phyloP scores from a whole-genome alignment of 2,888 invertebrate genomes.

The Lepidochitona cinerea region DNA sequence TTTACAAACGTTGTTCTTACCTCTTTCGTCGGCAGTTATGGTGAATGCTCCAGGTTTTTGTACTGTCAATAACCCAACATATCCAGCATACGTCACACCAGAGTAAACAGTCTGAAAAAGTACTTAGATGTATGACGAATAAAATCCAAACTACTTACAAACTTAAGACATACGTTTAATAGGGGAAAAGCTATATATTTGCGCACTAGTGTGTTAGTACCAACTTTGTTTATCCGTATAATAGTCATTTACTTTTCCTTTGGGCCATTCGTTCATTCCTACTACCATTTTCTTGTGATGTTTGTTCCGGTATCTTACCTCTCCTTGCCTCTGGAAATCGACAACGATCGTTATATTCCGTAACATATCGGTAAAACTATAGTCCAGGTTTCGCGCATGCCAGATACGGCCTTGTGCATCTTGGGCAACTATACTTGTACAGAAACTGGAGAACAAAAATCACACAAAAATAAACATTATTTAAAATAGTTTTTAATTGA shows the following conservation, averaged over 20 bases:
- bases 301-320: no score
- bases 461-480: no score
- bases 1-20: slow-evolving; percentile 27
- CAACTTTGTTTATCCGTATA: no score
- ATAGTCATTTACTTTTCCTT: no score
- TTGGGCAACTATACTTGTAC: slow-evolving; percentile 64
- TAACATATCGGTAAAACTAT: slow-evolving; percentile 43
- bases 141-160: no score
- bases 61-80: slow-evolving; percentile 68
- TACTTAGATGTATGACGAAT: no score
- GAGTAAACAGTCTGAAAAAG: slow-evolving; percentile 60
- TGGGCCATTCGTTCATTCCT: no score
- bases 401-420: slow-evolving; percentile 46
- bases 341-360: slow-evolving; percentile 31
- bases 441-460: slow-evolving; percentile 28
- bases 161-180: no score
- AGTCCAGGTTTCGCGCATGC: slow-evolving; percentile 66
- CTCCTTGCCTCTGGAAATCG: slow-evolving; percentile 36
- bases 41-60: slow-evolving; percentile 65
- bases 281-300: no score
- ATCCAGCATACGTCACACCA: slow-evolving; percentile 66
- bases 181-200: no score
- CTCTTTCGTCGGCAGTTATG: slow-evolving; percentile 68
- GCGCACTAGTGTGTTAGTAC: no score
- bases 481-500: no score